Conservation (phyloP, 2,797 vertebrate species). For the Sparidentex hasta region DNA sequence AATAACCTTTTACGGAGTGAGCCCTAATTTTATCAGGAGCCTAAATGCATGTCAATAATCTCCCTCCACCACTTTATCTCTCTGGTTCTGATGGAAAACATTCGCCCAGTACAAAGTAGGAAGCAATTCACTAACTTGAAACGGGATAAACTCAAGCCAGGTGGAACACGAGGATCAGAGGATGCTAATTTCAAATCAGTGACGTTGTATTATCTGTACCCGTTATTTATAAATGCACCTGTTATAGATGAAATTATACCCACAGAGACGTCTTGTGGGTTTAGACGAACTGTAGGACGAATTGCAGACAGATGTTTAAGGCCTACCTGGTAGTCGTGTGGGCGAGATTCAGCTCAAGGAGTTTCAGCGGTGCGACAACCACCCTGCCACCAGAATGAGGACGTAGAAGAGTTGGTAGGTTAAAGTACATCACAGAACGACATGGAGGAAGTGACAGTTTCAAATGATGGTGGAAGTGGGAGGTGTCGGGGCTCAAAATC, state of each 20-base stretch:
- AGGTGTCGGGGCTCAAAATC: constrained; percentile 68
- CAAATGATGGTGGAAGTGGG: constrained; percentile 82
- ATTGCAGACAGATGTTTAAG: constrained; percentile 16
- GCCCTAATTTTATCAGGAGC: constrained; percentile 73
- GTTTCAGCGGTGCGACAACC: constrained; percentile 49
- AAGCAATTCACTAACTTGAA: constrained; percentile 41
- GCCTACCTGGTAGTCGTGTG: constrained; percentile 77
- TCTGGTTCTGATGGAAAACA: constrained; percentile 58
- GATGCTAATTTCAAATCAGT: constrained; percentile 9
- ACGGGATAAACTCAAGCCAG: constrained; percentile 27
- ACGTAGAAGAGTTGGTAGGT: constrained; percentile 53
- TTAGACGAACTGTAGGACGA: neutral
- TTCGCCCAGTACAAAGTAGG: constrained; percentile 3
- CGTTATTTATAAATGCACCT: neutral
- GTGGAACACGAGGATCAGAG: constrained; percentile 12
- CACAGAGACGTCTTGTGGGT: constrained; percentile 5
- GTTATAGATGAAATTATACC: neutral
- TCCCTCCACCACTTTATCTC: constrained; percentile 8
- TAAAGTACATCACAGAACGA: constrained; percentile 68
- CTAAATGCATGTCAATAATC: constrained; percentile 68
- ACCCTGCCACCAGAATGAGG: constrained; percentile 67
- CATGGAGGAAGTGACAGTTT: constrained; percentile 85
- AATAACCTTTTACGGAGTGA: constrained; percentile 72
- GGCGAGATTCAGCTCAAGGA: constrained; percentile 52
- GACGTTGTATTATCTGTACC: neutral